Conservation (phyloP, 2,113 vertebrate genomes). For the Alligator mississippiensis region DNA sequence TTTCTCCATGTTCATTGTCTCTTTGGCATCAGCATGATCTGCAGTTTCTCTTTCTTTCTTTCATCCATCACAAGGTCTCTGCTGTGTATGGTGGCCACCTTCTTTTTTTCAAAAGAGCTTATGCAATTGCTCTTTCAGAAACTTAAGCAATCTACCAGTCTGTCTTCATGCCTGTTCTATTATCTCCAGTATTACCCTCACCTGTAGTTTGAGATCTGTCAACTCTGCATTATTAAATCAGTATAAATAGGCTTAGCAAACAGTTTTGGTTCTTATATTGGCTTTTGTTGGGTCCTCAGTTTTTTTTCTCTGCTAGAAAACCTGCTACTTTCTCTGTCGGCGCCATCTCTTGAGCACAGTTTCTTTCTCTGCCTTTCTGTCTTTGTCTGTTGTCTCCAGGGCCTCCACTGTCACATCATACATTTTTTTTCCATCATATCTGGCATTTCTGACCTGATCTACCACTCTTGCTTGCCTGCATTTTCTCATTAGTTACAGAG, state of each 20-base stretch:
- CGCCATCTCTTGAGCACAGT: constrained; percentile 60
- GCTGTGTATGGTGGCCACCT: constrained; percentile 70
- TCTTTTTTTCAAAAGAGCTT: constrained; percentile 71
- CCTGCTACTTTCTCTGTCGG: constrained; percentile 47
- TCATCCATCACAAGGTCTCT: constrained; percentile 73
- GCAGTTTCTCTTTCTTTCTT: constrained; percentile 64
- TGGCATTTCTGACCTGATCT: constrained; percentile 66
- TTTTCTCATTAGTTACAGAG: constrained; percentile 64
- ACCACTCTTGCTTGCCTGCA: constrained; percentile 41
- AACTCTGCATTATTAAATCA: constrained; percentile 67
- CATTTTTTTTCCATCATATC: constrained; percentile 71
- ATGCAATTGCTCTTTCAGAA: constrained; percentile 70
- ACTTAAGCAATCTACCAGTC: constrained; percentile 49
- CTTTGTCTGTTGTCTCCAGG: constrained; percentile 69
- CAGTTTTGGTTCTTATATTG: constrained; percentile 66
- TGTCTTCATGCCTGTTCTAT: constrained; percentile 58
- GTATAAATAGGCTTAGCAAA: constrained; percentile 75
- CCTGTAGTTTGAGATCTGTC: constrained; percentile 64
- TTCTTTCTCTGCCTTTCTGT: constrained; percentile 63
- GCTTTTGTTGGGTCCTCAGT: constrained; percentile 45
- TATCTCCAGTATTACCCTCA: constrained; percentile 51
- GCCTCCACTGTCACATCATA: constrained; percentile 72
- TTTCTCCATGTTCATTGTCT: constrained; percentile 75
- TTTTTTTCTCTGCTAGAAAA: constrained; percentile 40
- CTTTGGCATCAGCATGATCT: constrained; percentile 71